A percentile compares a stretch with the other conserved stretches of the same genome.
These are phyloP conservation scores for Nematopogon swammerdamellus DNA, from an alignment of 2,888 invertebrate genomes.

Conservation along the genomic window DNA sequence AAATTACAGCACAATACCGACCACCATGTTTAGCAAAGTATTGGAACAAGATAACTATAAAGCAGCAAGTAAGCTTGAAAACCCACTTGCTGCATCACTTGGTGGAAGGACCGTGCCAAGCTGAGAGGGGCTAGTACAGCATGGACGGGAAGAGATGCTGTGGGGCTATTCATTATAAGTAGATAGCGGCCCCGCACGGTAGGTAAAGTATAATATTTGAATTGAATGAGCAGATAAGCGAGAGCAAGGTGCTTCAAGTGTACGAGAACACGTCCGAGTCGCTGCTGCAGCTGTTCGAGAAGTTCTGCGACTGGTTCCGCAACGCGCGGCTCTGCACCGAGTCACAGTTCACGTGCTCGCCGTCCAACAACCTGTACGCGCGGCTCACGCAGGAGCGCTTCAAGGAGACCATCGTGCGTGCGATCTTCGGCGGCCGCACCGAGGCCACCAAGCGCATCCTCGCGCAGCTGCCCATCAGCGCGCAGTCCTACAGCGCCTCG, in stretches of 20 bases:
- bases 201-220: too few species aligned
- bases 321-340: constrained; percentile 82
- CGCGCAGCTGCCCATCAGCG: constrained; percentile 89
- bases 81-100: too few species aligned
- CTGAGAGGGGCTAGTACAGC: too few species aligned
- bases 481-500: constrained; percentile 90
- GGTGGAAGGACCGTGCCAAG: too few species aligned
- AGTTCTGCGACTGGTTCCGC: constrained; percentile 89
- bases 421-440: constrained; percentile 83
- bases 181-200: too few species aligned
- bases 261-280: constrained; percentile 88
- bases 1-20: too few species aligned
- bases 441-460: constrained; percentile 88
- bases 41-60: too few species aligned
- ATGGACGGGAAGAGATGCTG: too few species aligned
- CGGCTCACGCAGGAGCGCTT: constrained; percentile 68
- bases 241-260: constrained; percentile 79
- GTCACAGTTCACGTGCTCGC: constrained; percentile 86
- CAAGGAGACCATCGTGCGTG: constrained; percentile 86
- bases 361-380: constrained; percentile 85
- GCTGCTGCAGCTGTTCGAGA: constrained; percentile 79
- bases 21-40: too few species aligned
- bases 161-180: too few species aligned
- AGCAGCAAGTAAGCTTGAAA: too few species aligned
- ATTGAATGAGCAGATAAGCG: too few species aligned